Evolutionary conservation across 1,140 invertebrate species (phyloP).

Genomic region (Dendroctonus ponderosae): DNA sequence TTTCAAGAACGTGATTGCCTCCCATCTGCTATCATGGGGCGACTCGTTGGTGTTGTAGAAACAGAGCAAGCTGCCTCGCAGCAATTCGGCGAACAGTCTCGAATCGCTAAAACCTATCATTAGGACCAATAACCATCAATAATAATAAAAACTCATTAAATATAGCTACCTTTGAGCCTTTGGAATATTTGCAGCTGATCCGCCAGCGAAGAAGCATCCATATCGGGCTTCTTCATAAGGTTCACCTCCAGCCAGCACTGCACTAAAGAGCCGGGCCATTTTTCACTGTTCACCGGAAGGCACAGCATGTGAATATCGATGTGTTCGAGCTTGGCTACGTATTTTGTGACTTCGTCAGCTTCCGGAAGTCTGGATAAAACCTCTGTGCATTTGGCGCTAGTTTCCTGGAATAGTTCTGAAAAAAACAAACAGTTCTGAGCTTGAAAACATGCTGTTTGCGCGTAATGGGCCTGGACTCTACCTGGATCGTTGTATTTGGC

Average conservation of each 20-base stretch:
- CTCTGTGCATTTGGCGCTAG: constrained; percentile 72
- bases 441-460: too few relatives aligned
- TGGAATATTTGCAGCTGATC: constrained; percentile 81
- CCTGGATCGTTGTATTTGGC: constrained; percentile 57
- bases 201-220: constrained; percentile 73
- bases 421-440: too few relatives aligned
- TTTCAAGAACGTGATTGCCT: constrained; percentile 90
- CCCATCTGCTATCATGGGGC: constrained; percentile 80
- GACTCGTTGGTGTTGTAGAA: constrained; percentile 75
- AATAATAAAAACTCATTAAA: constrained; percentile 1
- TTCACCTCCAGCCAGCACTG: constrained; percentile 69
- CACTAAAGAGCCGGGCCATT: constrained; percentile 70
- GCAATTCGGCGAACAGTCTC: constrained; percentile 83
- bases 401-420: constrained; percentile 58
- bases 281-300: constrained; percentile 57
- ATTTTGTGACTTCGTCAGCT: constrained; percentile 53
- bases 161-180: constrained; percentile 70
- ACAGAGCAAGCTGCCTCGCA: constrained; percentile 85
- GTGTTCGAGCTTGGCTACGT: constrained; percentile 57
- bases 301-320: constrained; percentile 63
- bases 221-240: constrained; percentile 71
- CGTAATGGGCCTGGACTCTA: background rate
- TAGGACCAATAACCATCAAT: background rate
- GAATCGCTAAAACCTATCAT: constrained; percentile 51
- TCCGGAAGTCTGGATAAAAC: constrained; percentile 58